Conservation (phyloP, 2,797 vertebrate species). For the Lates japonicus region DNA sequence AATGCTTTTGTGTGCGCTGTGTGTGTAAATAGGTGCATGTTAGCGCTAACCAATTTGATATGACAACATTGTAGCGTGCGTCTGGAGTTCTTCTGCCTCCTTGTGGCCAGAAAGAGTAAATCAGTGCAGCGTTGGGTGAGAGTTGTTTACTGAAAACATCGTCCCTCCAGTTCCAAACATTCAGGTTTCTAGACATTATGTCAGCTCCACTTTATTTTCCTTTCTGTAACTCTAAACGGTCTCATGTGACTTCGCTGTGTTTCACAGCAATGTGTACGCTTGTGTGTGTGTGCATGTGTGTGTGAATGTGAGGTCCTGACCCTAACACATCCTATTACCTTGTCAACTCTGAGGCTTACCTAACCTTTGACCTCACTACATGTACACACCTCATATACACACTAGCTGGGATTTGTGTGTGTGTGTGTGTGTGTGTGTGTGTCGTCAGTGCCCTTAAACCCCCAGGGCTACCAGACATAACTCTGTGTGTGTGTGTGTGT, state of each 20-base stretch:
- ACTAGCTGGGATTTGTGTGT: constrained; percentile 32
- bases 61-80: background rate
- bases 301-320: constrained; percentile 51
- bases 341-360: constrained; percentile 71
- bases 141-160: background rate
- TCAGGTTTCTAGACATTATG: constrained; percentile 11
- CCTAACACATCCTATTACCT: constrained; percentile 68
- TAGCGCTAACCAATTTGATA: background rate
- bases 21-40: too few species aligned
- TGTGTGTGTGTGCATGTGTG: constrained; percentile 19
- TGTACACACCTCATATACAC: constrained; percentile 35
- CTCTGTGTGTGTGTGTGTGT: constrained; percentile 34
- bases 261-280: constrained; percentile 15
- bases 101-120: constrained; percentile 1
- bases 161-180: constrained; percentile 10
- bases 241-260: constrained; percentile 15
- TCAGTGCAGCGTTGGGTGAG: background rate
- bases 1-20: background rate
- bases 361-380: constrained; percentile 74
- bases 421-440: constrained; percentile 34
- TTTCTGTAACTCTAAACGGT: constrained; percentile 9
- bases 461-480: constrained; percentile 57
- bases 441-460: constrained; percentile 50
- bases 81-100: background rate
- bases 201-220: constrained; percentile 21